Conservation (phyloP, 2,888 invertebrate genomes). For the Orthosia gothica region DNA sequence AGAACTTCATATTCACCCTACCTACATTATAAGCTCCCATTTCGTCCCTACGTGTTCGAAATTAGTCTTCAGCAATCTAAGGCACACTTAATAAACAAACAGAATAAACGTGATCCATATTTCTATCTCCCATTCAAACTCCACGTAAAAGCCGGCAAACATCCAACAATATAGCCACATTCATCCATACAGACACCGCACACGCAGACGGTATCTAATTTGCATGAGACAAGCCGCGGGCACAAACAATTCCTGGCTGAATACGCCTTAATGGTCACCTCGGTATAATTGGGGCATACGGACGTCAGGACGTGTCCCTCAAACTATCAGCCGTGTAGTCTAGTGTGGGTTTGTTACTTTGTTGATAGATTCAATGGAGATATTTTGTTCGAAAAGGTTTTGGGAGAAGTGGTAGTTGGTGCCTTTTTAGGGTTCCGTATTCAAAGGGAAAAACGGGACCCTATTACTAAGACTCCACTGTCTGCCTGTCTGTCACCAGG, state of each 20-base stretch:
- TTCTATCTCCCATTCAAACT: conserved; percentile 23
- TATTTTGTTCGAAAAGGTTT: not conserved
- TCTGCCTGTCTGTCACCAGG: no score
- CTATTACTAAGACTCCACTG: no score
- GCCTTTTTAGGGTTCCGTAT: no score
- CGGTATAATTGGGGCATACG: conserved; percentile 62
- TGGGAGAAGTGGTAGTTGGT: not conserved
- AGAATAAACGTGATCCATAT: conserved; percentile 9
- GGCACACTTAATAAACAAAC: not conserved
- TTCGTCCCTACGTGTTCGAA: no score
- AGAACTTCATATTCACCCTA: no score
- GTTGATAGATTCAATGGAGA: not conserved
- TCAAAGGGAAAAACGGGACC: no score
- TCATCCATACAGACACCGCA: conserved; percentile 17
- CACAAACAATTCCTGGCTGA: conserved; percentile 79
- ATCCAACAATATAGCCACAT: conserved; percentile 31
- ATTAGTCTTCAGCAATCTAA: no score
- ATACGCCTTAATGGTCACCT: conserved; percentile 79
- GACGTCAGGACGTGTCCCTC: conserved; percentile 52
- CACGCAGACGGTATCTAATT: conserved; percentile 71
- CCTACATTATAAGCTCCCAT: no score
- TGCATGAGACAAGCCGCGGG: conserved; percentile 79
- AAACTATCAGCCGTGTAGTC: conserved; percentile 45
- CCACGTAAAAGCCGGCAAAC: conserved; percentile 19
- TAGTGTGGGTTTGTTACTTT: conserved; percentile 10